These are phyloP conservation scores for Chauna torquata DNA, from an alignment of 2,113 vertebrate genomes.

Conservation along the genomic window DNA sequence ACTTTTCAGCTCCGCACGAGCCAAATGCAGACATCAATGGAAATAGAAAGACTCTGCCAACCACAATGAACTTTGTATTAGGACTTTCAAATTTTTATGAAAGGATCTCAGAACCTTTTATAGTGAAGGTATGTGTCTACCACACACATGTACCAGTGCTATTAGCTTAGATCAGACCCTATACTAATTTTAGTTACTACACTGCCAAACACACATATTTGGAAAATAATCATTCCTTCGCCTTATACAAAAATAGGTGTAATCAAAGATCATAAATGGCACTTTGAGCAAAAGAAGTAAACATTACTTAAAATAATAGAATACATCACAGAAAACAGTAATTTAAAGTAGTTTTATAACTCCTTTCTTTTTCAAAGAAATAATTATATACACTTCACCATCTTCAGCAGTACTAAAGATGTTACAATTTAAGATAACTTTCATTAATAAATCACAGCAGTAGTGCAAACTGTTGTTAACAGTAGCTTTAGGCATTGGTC, in stretches of 20 bases:
- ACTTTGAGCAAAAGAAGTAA: conserved; percentile 54
- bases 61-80: background rate
- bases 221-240: background rate
- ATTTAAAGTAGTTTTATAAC: conserved; percentile 67
- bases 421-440: conserved; percentile 60
- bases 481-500: conserved; percentile 35
- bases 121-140: background rate
- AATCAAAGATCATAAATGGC: conserved; percentile 13
- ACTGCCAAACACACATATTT: background rate
- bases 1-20: background rate
- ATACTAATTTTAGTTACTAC: background rate
- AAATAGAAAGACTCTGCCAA: background rate
- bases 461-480: conserved; percentile 62
- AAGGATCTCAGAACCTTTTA: background rate
- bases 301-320: conserved; percentile 48
- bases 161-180: background rate
- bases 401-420: conserved; percentile 66
- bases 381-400: conserved; percentile 65
- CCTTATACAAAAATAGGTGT: conserved; percentile 2
- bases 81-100: background rate
- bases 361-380: conserved; percentile 60
- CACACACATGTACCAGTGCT: background rate
- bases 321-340: conserved; percentile 58
- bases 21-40: background rate
- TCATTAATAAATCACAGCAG: conserved; percentile 70